phyloP scores from a whole-genome alignment of 2,888 invertebrate genomes.

The Agonopterix arenella region DNA sequence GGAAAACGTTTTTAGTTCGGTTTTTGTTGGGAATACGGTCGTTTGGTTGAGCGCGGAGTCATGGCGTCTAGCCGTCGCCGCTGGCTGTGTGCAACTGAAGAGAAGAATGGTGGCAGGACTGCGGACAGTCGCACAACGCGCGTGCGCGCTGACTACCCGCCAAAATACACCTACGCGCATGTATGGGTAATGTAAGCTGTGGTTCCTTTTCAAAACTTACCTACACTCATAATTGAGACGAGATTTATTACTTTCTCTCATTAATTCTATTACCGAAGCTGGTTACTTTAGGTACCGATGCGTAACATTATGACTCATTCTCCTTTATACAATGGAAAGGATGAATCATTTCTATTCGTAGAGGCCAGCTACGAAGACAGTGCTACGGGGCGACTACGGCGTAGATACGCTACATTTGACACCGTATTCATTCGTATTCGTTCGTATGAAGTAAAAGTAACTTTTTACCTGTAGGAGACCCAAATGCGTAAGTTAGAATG shows the following conservation, averaged over 20 bases:
- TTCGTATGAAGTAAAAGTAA: too few relatives aligned
- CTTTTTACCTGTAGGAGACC: too few relatives aligned
- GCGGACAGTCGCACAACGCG: constrained; percentile 60
- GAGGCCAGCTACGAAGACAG: constrained; percentile 16
- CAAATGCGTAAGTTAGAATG: too few relatives aligned
- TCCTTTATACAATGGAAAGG: too few relatives aligned
- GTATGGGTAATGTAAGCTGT: constrained; percentile 46
- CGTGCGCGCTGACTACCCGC: constrained; percentile 64
- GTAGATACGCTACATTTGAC: constrained; percentile 24
- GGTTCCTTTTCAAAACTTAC: constrained; percentile 55
- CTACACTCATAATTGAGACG: constrained; percentile 37
- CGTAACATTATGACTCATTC: too few relatives aligned
- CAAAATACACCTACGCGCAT: constrained; percentile 74
- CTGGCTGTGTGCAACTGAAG: constrained; percentile 54
- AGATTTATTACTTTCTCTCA: constrained; percentile 6
- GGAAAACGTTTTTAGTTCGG: constrained; percentile 34
- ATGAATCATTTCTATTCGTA: too few relatives aligned
- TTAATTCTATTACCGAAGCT: background rate
- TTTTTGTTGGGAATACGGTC: constrained; percentile 55
- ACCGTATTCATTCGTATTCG: background rate
- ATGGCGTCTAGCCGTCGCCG: constrained; percentile 33
- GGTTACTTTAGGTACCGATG: too few relatives aligned
- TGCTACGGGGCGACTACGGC: constrained; percentile 35
- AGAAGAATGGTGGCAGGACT: constrained; percentile 71
- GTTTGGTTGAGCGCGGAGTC: constrained; percentile 28